A percentile compares a stretch with the other conserved stretches of the same genome.
Evolutionary conservation across 1,140 invertebrate genomes (phyloP).

Genomic region (Atta texana): DNA sequence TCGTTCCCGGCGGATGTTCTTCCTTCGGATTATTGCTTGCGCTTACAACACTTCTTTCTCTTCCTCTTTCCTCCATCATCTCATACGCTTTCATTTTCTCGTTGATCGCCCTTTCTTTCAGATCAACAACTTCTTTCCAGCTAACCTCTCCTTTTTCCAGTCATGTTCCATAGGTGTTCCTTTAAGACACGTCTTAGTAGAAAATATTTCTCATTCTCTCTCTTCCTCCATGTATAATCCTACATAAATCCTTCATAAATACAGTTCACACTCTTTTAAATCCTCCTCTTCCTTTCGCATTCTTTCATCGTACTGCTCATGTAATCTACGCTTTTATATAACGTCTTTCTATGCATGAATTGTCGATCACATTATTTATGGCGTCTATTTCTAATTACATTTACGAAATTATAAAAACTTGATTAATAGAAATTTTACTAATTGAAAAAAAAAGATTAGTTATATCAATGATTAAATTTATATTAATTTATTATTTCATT

Average conservation of each 20-base stretch:
- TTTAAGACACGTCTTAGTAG: constrained; percentile 52
- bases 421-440: neutral
- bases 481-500: neutral
- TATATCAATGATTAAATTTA: neutral
- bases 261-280: constrained; percentile 35
- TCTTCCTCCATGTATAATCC: constrained; percentile 16
- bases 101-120: constrained; percentile 35
- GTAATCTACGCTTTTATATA: constrained; percentile 34
- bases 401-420: neutral
- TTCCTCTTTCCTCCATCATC: neutral
- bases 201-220: constrained; percentile 1
- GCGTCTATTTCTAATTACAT: neutral
- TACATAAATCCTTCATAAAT: constrained; percentile 51
- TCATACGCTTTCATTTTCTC: constrained; percentile 52
- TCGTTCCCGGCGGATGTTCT: constrained; percentile 54
- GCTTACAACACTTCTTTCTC: constrained; percentile 19
- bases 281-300: neutral
- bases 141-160: constrained; percentile 42
- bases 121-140: constrained; percentile 36
- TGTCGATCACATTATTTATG: constrained; percentile 10
- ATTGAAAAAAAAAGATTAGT: neutral
- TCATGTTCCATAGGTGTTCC: constrained; percentile 45
- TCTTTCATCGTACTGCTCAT: neutral
- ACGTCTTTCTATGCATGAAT: constrained; percentile 10
- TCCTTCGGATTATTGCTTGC: constrained; percentile 33